A percentile compares a stretch with the other conserved stretches of the same genome.
Evolutionary conservation across 2,888 invertebrate species (phyloP).

Genomic region (Mesorhabditis spiculigera): DNA sequence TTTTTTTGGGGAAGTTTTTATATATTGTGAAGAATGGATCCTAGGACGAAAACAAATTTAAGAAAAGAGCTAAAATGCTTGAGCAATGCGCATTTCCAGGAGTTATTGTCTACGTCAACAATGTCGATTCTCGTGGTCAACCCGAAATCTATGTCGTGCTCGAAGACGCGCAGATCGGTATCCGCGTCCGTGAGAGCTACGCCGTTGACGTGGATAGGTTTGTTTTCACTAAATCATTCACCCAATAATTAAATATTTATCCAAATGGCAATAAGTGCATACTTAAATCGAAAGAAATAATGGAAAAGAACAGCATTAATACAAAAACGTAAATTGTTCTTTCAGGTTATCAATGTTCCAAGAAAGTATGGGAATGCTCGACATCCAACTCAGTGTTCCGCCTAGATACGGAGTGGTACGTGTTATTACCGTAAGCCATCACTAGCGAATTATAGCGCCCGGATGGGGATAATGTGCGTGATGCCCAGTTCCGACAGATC

Average conservation of each 20-base stretch:
- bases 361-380: slow-evolving; percentile 55
- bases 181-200: slow-evolving; percentile 46
- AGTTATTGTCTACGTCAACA: slow-evolving; percentile 56
- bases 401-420: slow-evolving; percentile 57
- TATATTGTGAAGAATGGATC: too few relatives aligned
- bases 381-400: slow-evolving; percentile 50
- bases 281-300: not conserved
- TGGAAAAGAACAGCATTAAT: not conserved
- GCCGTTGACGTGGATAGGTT: slow-evolving; percentile 55
- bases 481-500: slow-evolving; percentile 41
- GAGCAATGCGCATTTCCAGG: slow-evolving; percentile 26
- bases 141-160: slow-evolving; percentile 57
- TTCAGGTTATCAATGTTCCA: slow-evolving; percentile 43
- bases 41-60: not conserved
- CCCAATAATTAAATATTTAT: too few relatives aligned
- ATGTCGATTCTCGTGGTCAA: slow-evolving; percentile 52
- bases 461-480: slow-evolving; percentile 56
- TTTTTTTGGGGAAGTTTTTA: too few relatives aligned
- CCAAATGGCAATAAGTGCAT: not conserved
- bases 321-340: not conserved
- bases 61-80: not conserved
- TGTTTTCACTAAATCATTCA: not conserved
- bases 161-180: slow-evolving; percentile 53
- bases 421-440: not conserved
- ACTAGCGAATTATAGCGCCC: slow-evolving; percentile 33